Conservation (phyloP, 2,797 vertebrate genomes). For the Urocyon cinereoargenteus region DNA sequence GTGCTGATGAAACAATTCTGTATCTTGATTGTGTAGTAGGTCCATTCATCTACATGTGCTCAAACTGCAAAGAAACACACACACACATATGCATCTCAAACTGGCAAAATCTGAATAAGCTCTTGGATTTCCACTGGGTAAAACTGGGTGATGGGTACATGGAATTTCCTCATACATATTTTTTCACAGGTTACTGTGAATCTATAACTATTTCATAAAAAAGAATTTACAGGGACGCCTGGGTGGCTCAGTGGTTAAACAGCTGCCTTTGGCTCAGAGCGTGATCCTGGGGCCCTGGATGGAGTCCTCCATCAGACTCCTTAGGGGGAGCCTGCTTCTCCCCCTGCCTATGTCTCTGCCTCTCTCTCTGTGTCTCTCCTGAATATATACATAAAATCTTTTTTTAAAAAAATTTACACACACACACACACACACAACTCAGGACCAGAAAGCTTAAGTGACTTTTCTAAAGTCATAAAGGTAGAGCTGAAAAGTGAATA, state of each 20-base stretch:
- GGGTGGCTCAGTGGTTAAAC: too few relatives aligned
- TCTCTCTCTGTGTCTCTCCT: too few relatives aligned
- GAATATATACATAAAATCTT: too few relatives aligned
- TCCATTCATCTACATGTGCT: neutral
- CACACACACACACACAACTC: neutral
- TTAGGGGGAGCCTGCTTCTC: too few relatives aligned
- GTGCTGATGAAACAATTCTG: neutral
- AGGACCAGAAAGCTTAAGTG: neutral
- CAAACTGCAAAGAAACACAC: neutral
- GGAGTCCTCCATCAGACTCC: too few relatives aligned
- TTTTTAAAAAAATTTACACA: neutral
- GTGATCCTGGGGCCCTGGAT: too few relatives aligned
- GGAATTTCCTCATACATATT: neutral
- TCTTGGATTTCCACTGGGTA: neutral
- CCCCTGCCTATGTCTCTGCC: too few relatives aligned
- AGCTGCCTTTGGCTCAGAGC: too few relatives aligned
- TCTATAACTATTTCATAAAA: neutral
- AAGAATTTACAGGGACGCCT: neutral
- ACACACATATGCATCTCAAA: neutral
- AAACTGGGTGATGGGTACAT: neutral
- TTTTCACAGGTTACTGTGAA: neutral
- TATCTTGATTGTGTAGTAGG: neutral
- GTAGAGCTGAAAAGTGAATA: neutral
- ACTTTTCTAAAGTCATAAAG: neutral
- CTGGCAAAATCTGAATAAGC: neutral